phyloP scores from a whole-genome alignment of 2,113 vertebrate species.

The Embiotoca jacksoni region DNA sequence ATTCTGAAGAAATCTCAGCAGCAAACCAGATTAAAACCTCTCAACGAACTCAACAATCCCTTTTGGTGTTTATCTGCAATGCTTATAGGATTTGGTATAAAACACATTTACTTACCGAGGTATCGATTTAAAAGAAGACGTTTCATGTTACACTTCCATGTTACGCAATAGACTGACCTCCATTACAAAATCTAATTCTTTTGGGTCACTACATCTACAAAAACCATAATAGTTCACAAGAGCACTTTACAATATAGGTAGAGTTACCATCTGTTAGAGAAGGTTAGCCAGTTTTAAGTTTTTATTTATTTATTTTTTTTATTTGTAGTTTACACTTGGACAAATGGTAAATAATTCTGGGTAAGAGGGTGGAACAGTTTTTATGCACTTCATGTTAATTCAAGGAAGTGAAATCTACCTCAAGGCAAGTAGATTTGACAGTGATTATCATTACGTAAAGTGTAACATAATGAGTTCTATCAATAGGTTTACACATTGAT shows the following conservation, averaged over 20 bases:
- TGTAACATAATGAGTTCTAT: constrained; percentile 9
- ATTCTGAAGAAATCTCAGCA: too few species aligned
- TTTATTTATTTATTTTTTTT: not conserved
- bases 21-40: too few species aligned
- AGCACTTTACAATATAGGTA: not conserved
- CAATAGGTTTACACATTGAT: constrained; percentile 35
- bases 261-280: not conserved
- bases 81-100: too few species aligned
- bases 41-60: too few species aligned
- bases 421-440: constrained; percentile 3
- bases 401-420: not conserved
- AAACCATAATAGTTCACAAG: not conserved
- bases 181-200: not conserved
- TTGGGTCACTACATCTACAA: not conserved
- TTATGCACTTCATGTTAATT: not conserved
- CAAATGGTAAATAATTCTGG: not conserved
- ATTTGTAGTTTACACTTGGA: constrained; percentile 1
- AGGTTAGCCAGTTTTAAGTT: not conserved
- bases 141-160: too few species aligned
- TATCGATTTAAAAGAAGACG: too few species aligned
- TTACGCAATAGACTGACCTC: too few species aligned
- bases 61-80: too few species aligned
- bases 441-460: not conserved
- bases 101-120: too few species aligned
- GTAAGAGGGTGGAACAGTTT: not conserved